phyloP scores from a whole-genome alignment of 2,888 invertebrate genomes.

The Strigamia maritima region DNA sequence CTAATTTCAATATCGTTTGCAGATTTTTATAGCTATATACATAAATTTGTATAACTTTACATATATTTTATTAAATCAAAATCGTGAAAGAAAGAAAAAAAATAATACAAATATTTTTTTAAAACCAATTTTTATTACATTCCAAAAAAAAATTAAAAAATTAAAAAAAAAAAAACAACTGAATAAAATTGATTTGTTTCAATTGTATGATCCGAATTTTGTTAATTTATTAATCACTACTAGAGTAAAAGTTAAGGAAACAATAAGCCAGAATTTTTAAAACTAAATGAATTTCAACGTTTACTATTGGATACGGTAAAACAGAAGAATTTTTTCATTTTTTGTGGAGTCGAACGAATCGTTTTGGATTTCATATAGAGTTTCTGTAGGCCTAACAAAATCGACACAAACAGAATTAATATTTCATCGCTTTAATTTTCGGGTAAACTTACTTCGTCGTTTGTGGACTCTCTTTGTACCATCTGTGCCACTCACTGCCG shows the following conservation, averaged over 20 bases:
- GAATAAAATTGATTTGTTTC: neutral
- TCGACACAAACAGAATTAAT: neutral
- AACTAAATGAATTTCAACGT: neutral
- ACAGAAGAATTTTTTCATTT: neutral
- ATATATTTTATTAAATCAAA: neutral
- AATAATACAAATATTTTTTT: no score
- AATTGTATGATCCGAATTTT: neutral
- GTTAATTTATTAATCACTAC: neutral
- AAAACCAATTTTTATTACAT: no score
- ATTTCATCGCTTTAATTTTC: neutral
- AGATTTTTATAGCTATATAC: neutral
- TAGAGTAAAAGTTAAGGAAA: neutral
- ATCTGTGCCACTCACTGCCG: neutral
- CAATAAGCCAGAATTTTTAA: neutral
- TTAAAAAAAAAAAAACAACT: neutral
- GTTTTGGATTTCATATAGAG: constrained; percentile 12
- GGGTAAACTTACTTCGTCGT: neutral
- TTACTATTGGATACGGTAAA: neutral
- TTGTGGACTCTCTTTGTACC: neutral
- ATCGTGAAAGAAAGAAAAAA: no score
- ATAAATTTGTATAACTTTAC: neutral
- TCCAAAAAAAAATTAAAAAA: no score
- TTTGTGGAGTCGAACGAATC: constrained; percentile 9
- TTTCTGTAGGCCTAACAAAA: neutral
- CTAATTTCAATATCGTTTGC: neutral